These are phyloP conservation scores for Ips nitidus DNA, from an alignment of 1,140 invertebrate species.

Conservation along the genomic window DNA sequence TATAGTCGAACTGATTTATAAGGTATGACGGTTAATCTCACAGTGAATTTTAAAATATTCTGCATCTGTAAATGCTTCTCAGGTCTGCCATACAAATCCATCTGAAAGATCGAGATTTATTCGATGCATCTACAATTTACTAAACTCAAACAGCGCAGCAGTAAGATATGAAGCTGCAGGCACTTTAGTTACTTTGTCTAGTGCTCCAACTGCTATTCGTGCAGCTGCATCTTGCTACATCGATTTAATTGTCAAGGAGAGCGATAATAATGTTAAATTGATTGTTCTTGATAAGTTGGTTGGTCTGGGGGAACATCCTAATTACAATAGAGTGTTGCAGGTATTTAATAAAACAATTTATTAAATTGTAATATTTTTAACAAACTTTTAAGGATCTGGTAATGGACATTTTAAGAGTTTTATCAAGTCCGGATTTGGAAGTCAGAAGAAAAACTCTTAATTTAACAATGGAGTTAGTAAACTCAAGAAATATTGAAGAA, in stretches of 20 bases:
- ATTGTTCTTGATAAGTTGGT: constrained; percentile 96
- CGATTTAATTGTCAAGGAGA: constrained; percentile 97
- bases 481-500: constrained; percentile 92
- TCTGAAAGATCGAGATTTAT: constrained; percentile 95
- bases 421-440: constrained; percentile 93
- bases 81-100: constrained; percentile 90
- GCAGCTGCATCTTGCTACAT: constrained; percentile 98
- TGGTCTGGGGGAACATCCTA: constrained; percentile 81
- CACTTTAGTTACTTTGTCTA: constrained; percentile 98
- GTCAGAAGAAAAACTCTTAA: constrained; percentile 81
- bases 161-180: constrained; percentile 98
- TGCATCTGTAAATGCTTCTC: neutral
- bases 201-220: constrained; percentile 95
- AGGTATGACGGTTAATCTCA: constrained; percentile 62
- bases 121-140: constrained; percentile 95
- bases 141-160: constrained; percentile 94
- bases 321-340: constrained; percentile 91
- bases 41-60: constrained; percentile 3
- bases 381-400: constrained; percentile 70
- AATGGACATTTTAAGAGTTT: constrained; percentile 96
- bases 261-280: constrained; percentile 99
- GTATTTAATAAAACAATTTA: constrained; percentile 14
- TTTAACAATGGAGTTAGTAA: constrained; percentile 89
- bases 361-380: neutral
- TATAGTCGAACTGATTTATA: constrained; percentile 99